phyloP scores from a whole-genome alignment of 1,140 invertebrate species.

The Eurosta solidaginis region DNA sequence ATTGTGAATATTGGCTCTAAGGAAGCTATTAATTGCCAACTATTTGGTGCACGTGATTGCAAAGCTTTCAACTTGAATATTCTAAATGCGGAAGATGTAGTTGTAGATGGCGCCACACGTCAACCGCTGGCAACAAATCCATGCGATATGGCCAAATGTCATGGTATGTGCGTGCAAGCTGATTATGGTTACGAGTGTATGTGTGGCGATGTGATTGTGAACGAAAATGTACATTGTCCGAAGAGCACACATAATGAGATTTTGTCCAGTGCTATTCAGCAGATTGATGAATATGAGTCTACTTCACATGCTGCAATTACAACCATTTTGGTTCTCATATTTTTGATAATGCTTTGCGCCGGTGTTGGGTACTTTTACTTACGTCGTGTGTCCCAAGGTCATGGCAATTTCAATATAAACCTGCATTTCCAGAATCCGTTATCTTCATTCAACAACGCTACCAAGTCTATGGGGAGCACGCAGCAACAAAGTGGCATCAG shows the following conservation, averaged over 20 bases:
- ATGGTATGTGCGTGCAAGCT: conserved; percentile 64
- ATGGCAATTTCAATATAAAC: conserved; percentile 57
- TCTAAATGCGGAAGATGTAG: conserved; percentile 62
- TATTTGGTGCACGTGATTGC: conserved; percentile 61
- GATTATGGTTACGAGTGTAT: conserved; percentile 62
- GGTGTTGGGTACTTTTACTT: conserved; percentile 50
- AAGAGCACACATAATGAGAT: conserved; percentile 43
- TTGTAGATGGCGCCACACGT: conserved; percentile 63
- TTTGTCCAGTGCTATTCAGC: not conserved
- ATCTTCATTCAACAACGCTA: conserved; percentile 34
- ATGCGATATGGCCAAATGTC: conserved; percentile 62
- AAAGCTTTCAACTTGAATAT: conserved; percentile 58
- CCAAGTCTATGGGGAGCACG: not conserved
- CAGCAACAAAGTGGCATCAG: conserved; percentile 31
- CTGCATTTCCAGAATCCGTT: conserved; percentile 60
- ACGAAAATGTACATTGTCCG: conserved; percentile 49
- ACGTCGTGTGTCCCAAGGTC: conserved; percentile 44
- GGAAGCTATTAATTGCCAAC: conserved; percentile 63
- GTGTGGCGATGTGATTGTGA: conserved; percentile 60
- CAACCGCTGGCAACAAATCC: conserved; percentile 62
- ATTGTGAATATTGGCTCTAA: conserved; percentile 61
- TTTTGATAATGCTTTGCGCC: conserved; percentile 27
- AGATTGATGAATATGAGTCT: not conserved
- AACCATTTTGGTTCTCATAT: conserved; percentile 14
- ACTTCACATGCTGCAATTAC: conserved; percentile 9